phyloP scores from a whole-genome alignment of 2,113 vertebrate genomes.

The Myrmecophaga tridactyla region DNA sequence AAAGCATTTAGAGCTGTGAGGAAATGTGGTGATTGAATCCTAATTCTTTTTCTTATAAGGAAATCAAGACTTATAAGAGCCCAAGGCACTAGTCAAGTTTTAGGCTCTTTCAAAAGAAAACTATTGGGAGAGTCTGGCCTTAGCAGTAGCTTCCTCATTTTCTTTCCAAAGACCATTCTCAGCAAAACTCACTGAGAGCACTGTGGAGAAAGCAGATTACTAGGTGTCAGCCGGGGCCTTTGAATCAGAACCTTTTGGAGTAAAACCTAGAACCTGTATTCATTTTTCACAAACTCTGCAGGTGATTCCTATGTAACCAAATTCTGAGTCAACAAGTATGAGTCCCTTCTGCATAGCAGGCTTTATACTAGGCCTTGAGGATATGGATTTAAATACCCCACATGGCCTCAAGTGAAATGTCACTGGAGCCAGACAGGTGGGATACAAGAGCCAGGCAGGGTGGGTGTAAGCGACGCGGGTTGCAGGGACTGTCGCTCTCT shows the following conservation, averaged over 20 bases:
- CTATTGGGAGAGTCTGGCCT: neutral
- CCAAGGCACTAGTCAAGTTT: neutral
- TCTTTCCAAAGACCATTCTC: neutral
- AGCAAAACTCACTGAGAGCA: neutral
- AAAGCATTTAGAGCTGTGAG: neutral
- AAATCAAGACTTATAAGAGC: neutral
- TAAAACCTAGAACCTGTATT: neutral
- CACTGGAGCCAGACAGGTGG: neutral
- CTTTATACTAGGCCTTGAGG: neutral
- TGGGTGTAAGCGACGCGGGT: neutral
- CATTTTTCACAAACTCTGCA: neutral
- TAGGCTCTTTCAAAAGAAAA: neutral
- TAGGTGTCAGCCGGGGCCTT: neutral
- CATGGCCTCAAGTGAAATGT: accelerated
- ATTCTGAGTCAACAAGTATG: neutral
- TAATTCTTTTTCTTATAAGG: neutral
- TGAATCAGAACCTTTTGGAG: neutral
- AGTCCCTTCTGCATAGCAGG: neutral
- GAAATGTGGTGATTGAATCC: neutral
- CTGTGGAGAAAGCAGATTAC: neutral
- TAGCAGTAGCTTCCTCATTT: too few relatives aligned
- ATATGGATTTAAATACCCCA: neutral
- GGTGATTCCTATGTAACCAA: neutral
- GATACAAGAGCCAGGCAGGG: neutral
- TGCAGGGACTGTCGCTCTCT: neutral